Evolutionary conservation across 2,888 invertebrate species (phyloP).

Genomic region (Rhagonycha fulva): DNA sequence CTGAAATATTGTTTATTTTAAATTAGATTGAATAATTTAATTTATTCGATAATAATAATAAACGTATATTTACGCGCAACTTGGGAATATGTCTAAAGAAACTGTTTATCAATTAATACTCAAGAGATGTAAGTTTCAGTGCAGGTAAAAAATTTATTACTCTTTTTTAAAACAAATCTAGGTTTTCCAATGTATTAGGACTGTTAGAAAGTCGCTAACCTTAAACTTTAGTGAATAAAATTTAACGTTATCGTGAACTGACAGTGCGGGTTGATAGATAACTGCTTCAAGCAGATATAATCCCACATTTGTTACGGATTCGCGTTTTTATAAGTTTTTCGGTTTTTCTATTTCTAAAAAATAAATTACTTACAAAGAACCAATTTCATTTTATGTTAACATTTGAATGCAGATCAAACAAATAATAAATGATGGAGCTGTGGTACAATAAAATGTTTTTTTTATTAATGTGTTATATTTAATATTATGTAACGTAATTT

Average conservation of each 20-base stretch:
- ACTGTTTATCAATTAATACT: neutral
- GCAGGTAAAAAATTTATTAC: neutral
- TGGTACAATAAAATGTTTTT: neutral
- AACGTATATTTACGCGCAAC: neutral
- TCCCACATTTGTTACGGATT: conserved; percentile 17
- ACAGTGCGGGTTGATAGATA: conserved; percentile 24
- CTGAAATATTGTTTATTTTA: conserved; percentile 20
- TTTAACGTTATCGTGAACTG: conserved; percentile 15
- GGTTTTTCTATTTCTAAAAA: neutral
- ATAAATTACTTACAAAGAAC: neutral
- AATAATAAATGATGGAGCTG: neutral
- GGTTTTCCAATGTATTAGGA: neutral
- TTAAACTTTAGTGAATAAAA: conserved; percentile 16
- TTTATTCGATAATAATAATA: neutral
- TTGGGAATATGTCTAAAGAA: neutral
- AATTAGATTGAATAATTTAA: neutral
- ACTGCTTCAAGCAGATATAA: conserved; percentile 15
- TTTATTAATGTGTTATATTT: neutral
- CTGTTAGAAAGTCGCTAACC: conserved; percentile 3
- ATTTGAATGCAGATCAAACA: neutral
- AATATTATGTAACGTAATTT: neutral
- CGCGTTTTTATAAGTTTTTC: conserved; percentile 1
- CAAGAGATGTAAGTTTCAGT: neutral
- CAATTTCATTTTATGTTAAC: neutral
- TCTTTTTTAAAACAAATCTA: neutral